Conservation (phyloP, 1,140 invertebrate species). For the Eufriesea mexicana region DNA sequence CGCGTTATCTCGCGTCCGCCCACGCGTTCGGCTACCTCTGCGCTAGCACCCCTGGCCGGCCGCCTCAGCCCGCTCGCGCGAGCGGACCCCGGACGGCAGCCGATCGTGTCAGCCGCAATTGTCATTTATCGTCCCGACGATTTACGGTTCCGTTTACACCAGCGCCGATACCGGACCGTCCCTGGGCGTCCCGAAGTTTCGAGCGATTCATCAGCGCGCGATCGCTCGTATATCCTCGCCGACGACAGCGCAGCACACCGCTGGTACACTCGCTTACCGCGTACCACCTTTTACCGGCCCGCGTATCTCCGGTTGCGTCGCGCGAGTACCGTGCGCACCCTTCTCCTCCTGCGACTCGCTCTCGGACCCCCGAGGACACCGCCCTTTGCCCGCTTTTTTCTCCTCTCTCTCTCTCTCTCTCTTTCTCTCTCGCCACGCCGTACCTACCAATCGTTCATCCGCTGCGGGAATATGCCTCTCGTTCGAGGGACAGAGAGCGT, state of each 20-base stretch:
- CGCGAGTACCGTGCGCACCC: not conserved
- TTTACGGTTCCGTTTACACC: slow-evolving; percentile 76
- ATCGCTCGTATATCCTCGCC: slow-evolving; percentile 75
- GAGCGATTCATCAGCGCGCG: slow-evolving; percentile 74
- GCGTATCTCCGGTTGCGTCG: slow-evolving; percentile 49
- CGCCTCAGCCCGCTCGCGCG: not conserved
- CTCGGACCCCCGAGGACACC: not conserved
- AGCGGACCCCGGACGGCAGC: slow-evolving; percentile 63
- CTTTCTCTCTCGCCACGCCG: too few relatives aligned
- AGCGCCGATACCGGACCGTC: slow-evolving; percentile 61
- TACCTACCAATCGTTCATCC: too few relatives aligned
- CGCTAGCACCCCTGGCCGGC: slow-evolving; percentile 33
- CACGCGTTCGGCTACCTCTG: slow-evolving; percentile 71
- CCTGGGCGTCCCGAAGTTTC: slow-evolving; percentile 63
- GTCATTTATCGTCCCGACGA: slow-evolving; percentile 77
- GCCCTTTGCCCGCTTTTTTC: not conserved
- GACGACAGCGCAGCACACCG: slow-evolving; percentile 54
- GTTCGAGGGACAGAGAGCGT: too few relatives aligned
- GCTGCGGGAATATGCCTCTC: too few relatives aligned
- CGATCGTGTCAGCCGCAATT: slow-evolving; percentile 73
- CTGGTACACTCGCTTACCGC: slow-evolving; percentile 33
- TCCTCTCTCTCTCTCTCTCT: too few relatives aligned
- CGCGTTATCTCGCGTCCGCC: slow-evolving; percentile 73
- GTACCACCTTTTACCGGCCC: slow-evolving; percentile 51
- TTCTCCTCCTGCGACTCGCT: not conserved